phyloP scores from a whole-genome alignment of 1,140 invertebrate genomes.

The Bursaphelenchus mucronatus region DNA sequence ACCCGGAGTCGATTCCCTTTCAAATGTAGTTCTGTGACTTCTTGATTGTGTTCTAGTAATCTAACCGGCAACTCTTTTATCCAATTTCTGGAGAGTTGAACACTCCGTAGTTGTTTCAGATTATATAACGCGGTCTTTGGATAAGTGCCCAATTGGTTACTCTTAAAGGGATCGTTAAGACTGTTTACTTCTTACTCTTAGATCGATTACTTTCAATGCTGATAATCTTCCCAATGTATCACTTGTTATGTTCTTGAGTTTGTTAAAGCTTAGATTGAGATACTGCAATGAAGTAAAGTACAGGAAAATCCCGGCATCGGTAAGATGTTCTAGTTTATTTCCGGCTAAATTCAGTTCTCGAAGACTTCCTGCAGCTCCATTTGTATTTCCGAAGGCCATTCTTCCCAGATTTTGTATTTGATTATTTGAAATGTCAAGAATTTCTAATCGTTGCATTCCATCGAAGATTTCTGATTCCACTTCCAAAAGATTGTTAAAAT shows the following conservation, averaged over 20 bases:
- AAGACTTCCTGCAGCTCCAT: conserved; percentile 26
- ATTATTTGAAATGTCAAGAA: conserved; percentile 38
- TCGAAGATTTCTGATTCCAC: conserved; percentile 30
- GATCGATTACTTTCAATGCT: conserved; percentile 9
- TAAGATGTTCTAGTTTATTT: conserved; percentile 37
- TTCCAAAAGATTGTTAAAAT: conserved; percentile 31
- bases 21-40: conserved; percentile 9
- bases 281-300: conserved; percentile 23
- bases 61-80: conserved; percentile 15
- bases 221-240: conserved; percentile 2
- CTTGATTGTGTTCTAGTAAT: neutral
- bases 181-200: conserved; percentile 1
- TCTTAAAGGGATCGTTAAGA: neutral
- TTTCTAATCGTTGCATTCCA: conserved; percentile 32
- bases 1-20: conserved; percentile 2
- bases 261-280: conserved; percentile 9
- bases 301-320: conserved; percentile 33
- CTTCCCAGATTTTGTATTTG: conserved; percentile 32
- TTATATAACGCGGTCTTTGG: conserved; percentile 12
- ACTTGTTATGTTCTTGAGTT: conserved; percentile 5
- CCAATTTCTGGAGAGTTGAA: conserved; percentile 5
- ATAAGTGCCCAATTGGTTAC: conserved; percentile 9
- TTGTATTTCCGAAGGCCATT: conserved; percentile 39
- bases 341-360: conserved; percentile 40
- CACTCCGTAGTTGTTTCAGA: conserved; percentile 7